Evolutionary conservation across 2,888 invertebrate species (phyloP).

Genomic region (Drosophila kuntzei): DNA sequence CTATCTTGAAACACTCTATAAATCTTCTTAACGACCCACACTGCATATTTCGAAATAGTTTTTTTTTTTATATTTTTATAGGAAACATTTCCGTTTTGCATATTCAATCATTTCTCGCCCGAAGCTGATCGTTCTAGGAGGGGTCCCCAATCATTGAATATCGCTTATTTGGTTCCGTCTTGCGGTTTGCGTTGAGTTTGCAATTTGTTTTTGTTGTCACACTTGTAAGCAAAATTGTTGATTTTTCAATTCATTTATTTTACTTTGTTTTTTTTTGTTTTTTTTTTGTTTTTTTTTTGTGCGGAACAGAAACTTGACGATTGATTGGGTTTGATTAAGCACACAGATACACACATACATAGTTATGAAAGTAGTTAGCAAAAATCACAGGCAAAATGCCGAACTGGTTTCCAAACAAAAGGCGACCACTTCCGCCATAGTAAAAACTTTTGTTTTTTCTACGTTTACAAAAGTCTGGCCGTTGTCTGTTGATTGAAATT

Average conservation of each 20-base stretch:
- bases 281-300: constrained; percentile 42
- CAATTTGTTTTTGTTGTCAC: constrained; percentile 44
- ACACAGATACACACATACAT: constrained; percentile 32
- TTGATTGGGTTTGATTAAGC: constrained; percentile 76
- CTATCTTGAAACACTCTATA: background rate
- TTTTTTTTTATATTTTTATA: constrained; percentile 13
- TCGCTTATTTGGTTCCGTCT: constrained; percentile 63
- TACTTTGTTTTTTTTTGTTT: background rate
- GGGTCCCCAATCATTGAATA: constrained; percentile 18
- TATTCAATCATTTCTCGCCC: constrained; percentile 49
- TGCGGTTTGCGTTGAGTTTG: constrained; percentile 27
- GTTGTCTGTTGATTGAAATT: constrained; percentile 37
- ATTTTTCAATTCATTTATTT: constrained; percentile 42
- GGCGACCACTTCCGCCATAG: constrained; percentile 62
- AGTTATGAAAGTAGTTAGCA: constrained; percentile 63
- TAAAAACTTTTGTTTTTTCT: constrained; percentile 47
- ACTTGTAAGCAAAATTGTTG: constrained; percentile 74
- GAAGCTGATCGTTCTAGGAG: constrained; percentile 43
- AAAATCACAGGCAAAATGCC: constrained; percentile 38
- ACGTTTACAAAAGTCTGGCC: constrained; percentile 34
- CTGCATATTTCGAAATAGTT: background rate
- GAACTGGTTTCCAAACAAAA: constrained; percentile 74
- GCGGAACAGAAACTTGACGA: constrained; percentile 73
- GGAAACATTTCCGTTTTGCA: constrained; percentile 65
- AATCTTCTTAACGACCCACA: background rate